These are phyloP conservation scores for Leptinotarsa undecemlineata DNA, from an alignment of 1,140 invertebrate species.

Conservation along the genomic window DNA sequence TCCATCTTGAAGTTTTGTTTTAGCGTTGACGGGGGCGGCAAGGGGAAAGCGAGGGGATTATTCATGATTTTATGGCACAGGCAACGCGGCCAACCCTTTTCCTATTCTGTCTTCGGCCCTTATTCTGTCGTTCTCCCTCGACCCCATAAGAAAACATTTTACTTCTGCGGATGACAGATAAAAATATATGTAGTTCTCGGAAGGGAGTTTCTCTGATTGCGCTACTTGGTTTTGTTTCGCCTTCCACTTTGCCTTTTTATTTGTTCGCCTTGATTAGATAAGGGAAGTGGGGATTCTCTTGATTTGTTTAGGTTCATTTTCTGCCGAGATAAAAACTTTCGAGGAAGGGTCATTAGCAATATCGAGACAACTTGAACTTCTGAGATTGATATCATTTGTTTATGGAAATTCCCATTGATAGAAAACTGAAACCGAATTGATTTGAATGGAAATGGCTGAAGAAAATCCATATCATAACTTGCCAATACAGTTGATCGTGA, in stretches of 20 bases:
- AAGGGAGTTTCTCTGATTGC: not conserved
- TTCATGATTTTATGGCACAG: constrained; percentile 15
- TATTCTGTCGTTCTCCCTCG: not conserved
- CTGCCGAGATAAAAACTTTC: not conserved
- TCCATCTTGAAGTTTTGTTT: constrained; percentile 46
- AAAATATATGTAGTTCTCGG: constrained; percentile 8
- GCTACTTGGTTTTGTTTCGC: constrained; percentile 5
- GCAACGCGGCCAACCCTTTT: constrained; percentile 13
- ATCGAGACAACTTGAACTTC: too few species aligned
- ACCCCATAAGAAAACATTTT: constrained; percentile 8
- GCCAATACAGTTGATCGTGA: too few species aligned
- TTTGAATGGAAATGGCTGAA: too few species aligned
- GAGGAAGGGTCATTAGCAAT: too few species aligned
- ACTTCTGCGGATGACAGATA: constrained; percentile 4
- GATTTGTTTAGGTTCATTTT: not conserved
- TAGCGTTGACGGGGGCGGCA: constrained; percentile 9
- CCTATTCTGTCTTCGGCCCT: constrained; percentile 9
- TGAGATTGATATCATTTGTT: too few species aligned
- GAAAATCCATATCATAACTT: too few species aligned
- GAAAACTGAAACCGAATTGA: too few species aligned
- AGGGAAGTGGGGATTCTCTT: not conserved
- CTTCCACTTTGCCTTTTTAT: constrained; percentile 1
- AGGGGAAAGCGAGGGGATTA: not conserved
- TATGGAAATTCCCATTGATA: too few species aligned
- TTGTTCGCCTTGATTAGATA: constrained; percentile 5